These are phyloP conservation scores for Exephanes ischioxanthus DNA, from an alignment of 2,888 invertebrate species.

Conservation along the genomic window DNA sequence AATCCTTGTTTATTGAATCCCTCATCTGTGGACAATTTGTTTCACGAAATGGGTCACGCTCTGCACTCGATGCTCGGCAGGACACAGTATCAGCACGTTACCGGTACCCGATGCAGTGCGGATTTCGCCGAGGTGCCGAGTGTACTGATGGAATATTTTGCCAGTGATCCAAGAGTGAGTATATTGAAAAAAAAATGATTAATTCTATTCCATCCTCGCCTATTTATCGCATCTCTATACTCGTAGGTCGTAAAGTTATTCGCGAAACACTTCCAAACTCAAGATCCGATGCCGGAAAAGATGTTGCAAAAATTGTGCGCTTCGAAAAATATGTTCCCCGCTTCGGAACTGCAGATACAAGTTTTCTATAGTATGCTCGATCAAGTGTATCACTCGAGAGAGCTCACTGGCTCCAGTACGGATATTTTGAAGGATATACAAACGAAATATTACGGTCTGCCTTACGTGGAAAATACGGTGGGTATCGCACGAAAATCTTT, in stretches of 20 bases:
- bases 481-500: conserved; percentile 72
- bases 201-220: neutral
- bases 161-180: conserved; percentile 92
- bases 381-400: conserved; percentile 93
- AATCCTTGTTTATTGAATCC: conserved; percentile 93
- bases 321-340: conserved; percentile 94
- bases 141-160: conserved; percentile 99
- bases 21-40: conserved; percentile 96
- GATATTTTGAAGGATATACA: conserved; percentile 92
- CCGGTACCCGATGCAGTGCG: conserved; percentile 98
- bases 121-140: conserved; percentile 99
- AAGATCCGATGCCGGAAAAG: conserved; percentile 92
- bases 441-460: conserved; percentile 93
- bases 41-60: conserved; percentile 99
- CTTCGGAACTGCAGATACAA: conserved; percentile 95
- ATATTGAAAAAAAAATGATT: conserved; percentile 3
- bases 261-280: conserved; percentile 96
- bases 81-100: conserved; percentile 98
- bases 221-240: neutral
- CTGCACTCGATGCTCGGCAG: conserved; percentile 99
- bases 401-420: conserved; percentile 88
- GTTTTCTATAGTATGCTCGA: conserved; percentile 97
- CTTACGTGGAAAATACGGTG: conserved; percentile 95
- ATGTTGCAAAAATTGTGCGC: conserved; percentile 93
- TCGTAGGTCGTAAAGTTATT: conserved; percentile 92